Conservation (phyloP, 2,888 invertebrate genomes). For the Cremastobaeus sp. region DNA sequence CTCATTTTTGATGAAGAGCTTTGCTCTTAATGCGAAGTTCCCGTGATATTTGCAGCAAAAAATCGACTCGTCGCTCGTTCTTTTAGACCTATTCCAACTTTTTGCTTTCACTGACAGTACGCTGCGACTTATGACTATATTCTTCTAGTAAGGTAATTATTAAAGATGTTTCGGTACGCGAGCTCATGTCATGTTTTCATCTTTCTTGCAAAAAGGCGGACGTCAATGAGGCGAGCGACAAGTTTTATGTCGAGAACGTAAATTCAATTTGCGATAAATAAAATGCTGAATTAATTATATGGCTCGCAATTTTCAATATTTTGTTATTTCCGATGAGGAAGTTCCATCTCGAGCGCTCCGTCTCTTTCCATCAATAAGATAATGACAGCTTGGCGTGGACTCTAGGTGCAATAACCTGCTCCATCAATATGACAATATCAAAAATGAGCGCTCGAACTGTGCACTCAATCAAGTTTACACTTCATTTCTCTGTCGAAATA, state of each 20-base stretch:
- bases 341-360: too few relatives aligned
- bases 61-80: constrained; percentile 22
- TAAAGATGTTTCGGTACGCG: not conserved
- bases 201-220: not conserved
- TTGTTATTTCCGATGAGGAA: too few relatives aligned
- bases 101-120: constrained; percentile 21
- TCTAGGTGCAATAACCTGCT: constrained; percentile 55
- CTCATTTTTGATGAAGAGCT: constrained; percentile 32
- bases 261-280: too few relatives aligned
- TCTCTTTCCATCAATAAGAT: constrained; percentile 61
- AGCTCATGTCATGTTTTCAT: too few relatives aligned
- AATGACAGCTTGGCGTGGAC: constrained; percentile 59
- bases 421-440: constrained; percentile 62
- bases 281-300: too few relatives aligned
- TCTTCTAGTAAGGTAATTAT: constrained; percentile 23
- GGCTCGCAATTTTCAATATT: too few relatives aligned
- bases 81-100: constrained; percentile 40
- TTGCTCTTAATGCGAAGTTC: constrained; percentile 33
- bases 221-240: too few relatives aligned
- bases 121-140: constrained; percentile 18
- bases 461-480: constrained; percentile 51
- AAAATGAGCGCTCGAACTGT: constrained; percentile 52
- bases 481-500: constrained; percentile 31
- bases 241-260: too few relatives aligned
- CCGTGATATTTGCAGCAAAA: constrained; percentile 34